phyloP scores from a whole-genome alignment of 2,888 invertebrate genomes.

The Campoletis raptor region DNA sequence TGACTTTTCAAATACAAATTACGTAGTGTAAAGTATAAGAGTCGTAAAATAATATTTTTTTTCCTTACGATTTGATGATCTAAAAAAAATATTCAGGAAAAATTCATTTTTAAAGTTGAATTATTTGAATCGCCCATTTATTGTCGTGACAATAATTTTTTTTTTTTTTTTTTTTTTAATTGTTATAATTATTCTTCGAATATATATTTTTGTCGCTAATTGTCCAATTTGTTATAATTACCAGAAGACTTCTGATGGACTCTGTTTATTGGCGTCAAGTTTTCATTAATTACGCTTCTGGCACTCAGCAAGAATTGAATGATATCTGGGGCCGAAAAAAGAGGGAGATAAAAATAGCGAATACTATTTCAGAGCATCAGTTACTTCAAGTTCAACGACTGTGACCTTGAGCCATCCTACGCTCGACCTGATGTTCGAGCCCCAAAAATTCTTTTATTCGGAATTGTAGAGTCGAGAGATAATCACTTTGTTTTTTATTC shows the following conservation, averaged over 20 bases:
- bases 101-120: background rate
- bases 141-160: too few species aligned
- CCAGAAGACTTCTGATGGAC: too few species aligned
- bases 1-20: conserved; percentile 46
- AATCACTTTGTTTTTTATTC: background rate
- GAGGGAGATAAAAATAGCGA: background rate
- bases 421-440: conserved; percentile 1
- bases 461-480: background rate
- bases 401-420: conserved; percentile 45
- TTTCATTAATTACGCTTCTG: background rate
- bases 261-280: background rate
- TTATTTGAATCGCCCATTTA: background rate
- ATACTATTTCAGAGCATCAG: conserved; percentile 9
- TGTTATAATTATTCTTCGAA: background rate
- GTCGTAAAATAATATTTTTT: background rate
- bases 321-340: conserved; percentile 22
- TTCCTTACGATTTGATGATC: background rate
- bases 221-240: background rate
- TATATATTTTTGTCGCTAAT: background rate
- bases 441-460: background rate
- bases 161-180: background rate
- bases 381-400: conserved; percentile 54
- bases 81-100: too few species aligned
- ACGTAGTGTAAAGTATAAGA: background rate
- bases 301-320: conserved; percentile 1